phyloP scores from a whole-genome alignment of 2,113 vertebrate genomes.

The Antechinus stuartii region DNA sequence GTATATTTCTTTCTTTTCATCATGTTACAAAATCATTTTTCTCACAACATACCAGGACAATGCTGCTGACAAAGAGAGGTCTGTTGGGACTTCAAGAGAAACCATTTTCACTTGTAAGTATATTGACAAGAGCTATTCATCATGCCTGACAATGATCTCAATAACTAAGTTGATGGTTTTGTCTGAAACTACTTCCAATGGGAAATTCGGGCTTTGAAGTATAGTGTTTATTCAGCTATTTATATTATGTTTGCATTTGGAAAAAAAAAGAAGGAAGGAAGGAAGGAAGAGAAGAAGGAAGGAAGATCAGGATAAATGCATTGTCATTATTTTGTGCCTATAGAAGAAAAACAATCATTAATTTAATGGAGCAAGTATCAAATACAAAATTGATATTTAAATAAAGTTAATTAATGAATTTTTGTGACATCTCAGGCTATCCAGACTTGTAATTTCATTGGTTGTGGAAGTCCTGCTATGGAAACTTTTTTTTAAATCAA shows the following conservation, averaged over 20 bases:
- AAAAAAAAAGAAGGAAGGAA: constrained; percentile 52
- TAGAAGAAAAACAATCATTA: constrained; percentile 57
- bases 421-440: neutral
- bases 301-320: constrained; percentile 55
- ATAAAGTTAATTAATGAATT: neutral
- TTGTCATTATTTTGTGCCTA: constrained; percentile 61
- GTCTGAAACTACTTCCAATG: constrained; percentile 85
- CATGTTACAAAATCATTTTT: constrained; percentile 72
- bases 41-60: constrained; percentile 46
- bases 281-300: constrained; percentile 62
- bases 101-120: constrained; percentile 76
- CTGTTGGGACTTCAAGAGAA: constrained; percentile 72
- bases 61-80: constrained; percentile 72
- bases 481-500: neutral
- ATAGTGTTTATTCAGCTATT: constrained; percentile 83
- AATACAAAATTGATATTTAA: neutral
- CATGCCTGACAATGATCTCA: constrained; percentile 83
- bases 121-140: constrained; percentile 74
- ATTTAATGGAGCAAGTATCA: neutral
- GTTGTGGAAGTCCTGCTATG: neutral
- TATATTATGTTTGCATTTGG: constrained; percentile 68
- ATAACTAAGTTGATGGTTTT: constrained; percentile 84
- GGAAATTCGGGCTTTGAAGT: constrained; percentile 84
- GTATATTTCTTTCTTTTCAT: constrained; percentile 57
- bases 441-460: neutral